phyloP scores from a whole-genome alignment of 2,797 vertebrate species.

The Enteromius radiatus region DNA sequence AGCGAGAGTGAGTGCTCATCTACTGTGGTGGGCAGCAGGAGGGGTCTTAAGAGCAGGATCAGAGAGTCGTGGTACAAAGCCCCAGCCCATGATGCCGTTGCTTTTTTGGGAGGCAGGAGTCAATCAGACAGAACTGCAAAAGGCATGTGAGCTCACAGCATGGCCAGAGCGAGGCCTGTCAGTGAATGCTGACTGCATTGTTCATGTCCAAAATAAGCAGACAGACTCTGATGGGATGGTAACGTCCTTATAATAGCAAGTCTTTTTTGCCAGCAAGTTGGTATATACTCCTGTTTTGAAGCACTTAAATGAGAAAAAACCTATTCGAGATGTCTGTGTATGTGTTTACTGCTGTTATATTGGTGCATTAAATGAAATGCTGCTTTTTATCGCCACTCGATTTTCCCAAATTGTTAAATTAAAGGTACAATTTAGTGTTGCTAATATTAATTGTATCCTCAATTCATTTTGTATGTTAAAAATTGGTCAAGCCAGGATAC shows the following conservation, averaged over 20 bases:
- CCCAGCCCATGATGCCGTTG: constrained; percentile 85
- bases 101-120: constrained; percentile 89
- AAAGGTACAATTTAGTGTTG: not conserved
- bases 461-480: not conserved
- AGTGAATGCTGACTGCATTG: constrained; percentile 79
- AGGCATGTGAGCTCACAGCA: constrained; percentile 90
- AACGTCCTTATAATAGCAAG: constrained; percentile 7
- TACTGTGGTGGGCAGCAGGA: constrained; percentile 80
- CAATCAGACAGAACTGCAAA: constrained; percentile 88
- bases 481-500: not conserved
- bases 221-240: constrained; percentile 11
- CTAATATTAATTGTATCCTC: not conserved
- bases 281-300: not conserved
- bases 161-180: constrained; percentile 75
- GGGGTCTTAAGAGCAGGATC: constrained; percentile 90
- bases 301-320: too few relatives aligned
- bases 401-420: not conserved
- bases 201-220: constrained; percentile 84
- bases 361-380: not conserved
- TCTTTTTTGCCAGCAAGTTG: not conserved
- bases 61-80: constrained; percentile 81
- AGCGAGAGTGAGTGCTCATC: constrained; percentile 66
- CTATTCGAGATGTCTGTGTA: not conserved
- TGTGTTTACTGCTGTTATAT: not conserved
- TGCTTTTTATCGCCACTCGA: not conserved